A percentile compares a stretch with the other conserved stretches of the same genome.
Conservation (phyloP, 1,140 invertebrate genomes). For the Caligus rogercresseyi region DNA sequence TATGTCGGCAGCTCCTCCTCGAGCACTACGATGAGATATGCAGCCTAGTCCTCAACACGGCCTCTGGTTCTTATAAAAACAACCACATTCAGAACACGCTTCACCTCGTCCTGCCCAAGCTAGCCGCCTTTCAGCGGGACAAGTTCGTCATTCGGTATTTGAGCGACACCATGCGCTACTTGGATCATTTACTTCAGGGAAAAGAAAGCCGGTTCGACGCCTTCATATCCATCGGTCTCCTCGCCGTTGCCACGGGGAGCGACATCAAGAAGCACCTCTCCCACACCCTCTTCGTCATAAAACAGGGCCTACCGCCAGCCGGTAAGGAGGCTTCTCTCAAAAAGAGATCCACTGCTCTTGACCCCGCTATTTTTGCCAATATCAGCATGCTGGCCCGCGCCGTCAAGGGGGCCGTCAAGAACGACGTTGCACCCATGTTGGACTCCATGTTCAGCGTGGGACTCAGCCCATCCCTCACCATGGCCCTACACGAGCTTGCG, state of each 20-base stretch:
- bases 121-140: conserved; percentile 80
- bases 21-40: conserved; percentile 71
- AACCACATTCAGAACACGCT: conserved; percentile 69
- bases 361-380: conserved; percentile 81
- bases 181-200: conserved; percentile 21
- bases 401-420: conserved; percentile 43
- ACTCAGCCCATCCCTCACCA: conserved; percentile 69
- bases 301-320: conserved; percentile 60
- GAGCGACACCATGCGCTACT: conserved; percentile 22
- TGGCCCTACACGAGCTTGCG: conserved; percentile 72
- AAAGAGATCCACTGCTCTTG: conserved; percentile 37
- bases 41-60: conserved; percentile 49
- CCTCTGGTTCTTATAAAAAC: conserved; percentile 36
- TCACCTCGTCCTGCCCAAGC: conserved; percentile 66
- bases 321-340: conserved; percentile 32
- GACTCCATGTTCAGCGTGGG: conserved; percentile 65
- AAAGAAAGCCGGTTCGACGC: conserved; percentile 50
- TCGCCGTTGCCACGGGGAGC: conserved; percentile 70
- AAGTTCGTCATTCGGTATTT: conserved; percentile 37
- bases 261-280: conserved; percentile 59
- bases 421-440: conserved; percentile 64
- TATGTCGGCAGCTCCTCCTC: conserved; percentile 44
- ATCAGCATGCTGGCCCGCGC: conserved; percentile 80
- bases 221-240: conserved; percentile 72
- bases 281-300: conserved; percentile 70